phyloP scores from a whole-genome alignment of 2,888 invertebrate genomes.

The Dichetophora obliterata region DNA sequence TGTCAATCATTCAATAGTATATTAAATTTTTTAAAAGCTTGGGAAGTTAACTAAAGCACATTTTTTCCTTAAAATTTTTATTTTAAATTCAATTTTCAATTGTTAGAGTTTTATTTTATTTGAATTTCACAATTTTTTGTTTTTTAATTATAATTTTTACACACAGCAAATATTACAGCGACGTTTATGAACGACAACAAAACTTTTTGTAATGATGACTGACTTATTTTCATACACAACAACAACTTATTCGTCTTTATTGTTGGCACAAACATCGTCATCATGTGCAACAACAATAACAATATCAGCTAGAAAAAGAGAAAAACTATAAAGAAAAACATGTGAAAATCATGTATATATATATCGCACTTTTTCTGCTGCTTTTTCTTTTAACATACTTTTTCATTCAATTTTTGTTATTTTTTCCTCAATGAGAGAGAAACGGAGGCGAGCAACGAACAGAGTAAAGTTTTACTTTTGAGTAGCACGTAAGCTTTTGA shows the following conservation, averaged over 20 bases:
- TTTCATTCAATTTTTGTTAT: no score
- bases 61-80: no score
- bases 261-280: conserved; percentile 3
- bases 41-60: no score
- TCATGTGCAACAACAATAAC: not conserved
- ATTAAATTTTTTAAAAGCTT: no score
- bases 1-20: no score
- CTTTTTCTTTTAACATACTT: no score
- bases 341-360: not conserved
- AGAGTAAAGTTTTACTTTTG: no score
- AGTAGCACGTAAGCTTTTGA: no score
- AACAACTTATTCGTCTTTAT: conserved; percentile 24
- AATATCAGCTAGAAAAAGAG: not conserved
- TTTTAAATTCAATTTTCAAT: no score
- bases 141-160: conserved; percentile 1
- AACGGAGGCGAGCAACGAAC: no score
- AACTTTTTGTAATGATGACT: conserved; percentile 39
- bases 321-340: not conserved
- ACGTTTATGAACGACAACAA: conserved; percentile 27
- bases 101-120: not conserved
- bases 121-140: not conserved
- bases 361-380: no score
- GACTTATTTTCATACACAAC: conserved; percentile 28
- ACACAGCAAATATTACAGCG: not conserved
- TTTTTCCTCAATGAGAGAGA: no score